Percentiles rank a stretch among this genome's conserved stretches.
phyloP scores from a whole-genome alignment of 2,797 vertebrate genomes.

The Silurus lanzhouensis region DNA sequence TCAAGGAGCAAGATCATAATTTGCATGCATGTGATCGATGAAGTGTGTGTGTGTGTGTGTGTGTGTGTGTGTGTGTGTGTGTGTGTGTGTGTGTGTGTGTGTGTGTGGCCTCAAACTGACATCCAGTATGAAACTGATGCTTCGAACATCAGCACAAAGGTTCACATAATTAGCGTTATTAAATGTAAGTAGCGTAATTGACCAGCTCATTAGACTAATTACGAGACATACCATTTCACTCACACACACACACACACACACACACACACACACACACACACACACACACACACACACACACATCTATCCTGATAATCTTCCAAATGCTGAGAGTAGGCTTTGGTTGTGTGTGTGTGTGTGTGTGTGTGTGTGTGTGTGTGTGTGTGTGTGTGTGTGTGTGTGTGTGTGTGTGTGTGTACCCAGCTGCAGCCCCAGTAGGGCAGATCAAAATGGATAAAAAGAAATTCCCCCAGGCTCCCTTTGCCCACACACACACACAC shows the following conservation, averaged over 20 bases:
- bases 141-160: neutral
- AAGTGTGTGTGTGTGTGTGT: neutral
- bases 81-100: constrained; percentile 1
- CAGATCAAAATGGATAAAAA: constrained; percentile 47
- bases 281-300: constrained; percentile 12
- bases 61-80: neutral
- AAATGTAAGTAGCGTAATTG: neutral
- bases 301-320: neutral
- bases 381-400: constrained; percentile 28
- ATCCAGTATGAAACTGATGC: neutral
- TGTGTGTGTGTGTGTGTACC: constrained; percentile 22
- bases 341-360: neutral
- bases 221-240: neutral
- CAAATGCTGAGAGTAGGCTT: neutral
- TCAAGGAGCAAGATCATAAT: neutral
- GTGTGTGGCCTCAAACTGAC: neutral
- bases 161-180: neutral
- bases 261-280: constrained; percentile 22
- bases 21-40: neutral
- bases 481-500: constrained; percentile 8
- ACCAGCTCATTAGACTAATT: neutral
- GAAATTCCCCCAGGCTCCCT: constrained; percentile 39
- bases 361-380: constrained; percentile 30
- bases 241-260: neutral
- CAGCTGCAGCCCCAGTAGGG: constrained; percentile 50